These are phyloP conservation scores for Acanthosepion pharaonis DNA, from an alignment of 2,888 invertebrate genomes.

Conservation along the genomic window DNA sequence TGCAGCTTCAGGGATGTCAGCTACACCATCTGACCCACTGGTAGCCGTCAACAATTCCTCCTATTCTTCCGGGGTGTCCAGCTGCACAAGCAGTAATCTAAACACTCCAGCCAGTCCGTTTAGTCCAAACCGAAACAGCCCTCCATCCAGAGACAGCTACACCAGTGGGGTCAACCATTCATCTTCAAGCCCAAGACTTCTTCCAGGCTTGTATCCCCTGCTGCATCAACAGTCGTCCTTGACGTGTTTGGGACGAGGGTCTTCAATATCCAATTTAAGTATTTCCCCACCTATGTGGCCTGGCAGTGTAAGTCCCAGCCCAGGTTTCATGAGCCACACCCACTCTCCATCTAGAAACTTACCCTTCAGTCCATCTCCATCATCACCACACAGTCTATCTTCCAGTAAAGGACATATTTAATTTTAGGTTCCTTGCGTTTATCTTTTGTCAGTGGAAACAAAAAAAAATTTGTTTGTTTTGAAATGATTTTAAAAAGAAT, in stretches of 20 bases:
- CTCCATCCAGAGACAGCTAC: neutral
- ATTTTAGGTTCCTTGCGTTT: neutral
- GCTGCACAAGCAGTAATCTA: neutral
- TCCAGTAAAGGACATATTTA: neutral
- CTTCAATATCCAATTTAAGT: neutral
- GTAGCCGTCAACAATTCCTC: neutral
- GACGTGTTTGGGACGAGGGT: neutral
- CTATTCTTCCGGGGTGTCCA: neutral
- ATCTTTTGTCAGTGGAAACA: neutral
- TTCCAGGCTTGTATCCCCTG: neutral
- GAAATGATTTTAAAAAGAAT: neutral
- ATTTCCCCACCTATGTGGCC: neutral
- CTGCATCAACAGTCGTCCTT: constrained; percentile 35
- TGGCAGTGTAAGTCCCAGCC: neutral
- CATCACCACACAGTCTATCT: neutral
- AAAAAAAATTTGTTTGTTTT: too few relatives aligned
- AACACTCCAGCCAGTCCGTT: constrained; percentile 3
- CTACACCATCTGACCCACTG: neutral
- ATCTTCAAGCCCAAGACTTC: neutral
- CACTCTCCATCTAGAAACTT: neutral
- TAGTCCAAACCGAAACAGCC: constrained; percentile 24
- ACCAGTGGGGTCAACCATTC: neutral
- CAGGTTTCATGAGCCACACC: neutral
- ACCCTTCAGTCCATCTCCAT: neutral
- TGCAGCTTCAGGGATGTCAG: constrained; percentile 39